Percentiles rank a stretch among this genome's conserved stretches.
Evolutionary conservation across 2,797 vertebrate species (phyloP).

Genomic region (Limnodromus scolopaceus): DNA sequence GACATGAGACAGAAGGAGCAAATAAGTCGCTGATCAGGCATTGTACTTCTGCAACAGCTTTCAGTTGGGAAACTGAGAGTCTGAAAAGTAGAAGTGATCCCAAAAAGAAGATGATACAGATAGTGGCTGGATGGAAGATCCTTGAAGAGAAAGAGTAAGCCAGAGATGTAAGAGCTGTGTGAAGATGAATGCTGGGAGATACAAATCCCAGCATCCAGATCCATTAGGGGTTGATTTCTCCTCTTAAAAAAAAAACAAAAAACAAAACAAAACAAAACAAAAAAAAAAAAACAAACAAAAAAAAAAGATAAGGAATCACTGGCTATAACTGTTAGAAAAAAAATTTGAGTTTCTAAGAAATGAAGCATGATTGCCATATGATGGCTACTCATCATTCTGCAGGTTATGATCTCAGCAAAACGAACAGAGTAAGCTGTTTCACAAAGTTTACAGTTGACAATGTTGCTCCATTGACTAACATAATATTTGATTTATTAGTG

Average conservation of each 20-base stretch:
- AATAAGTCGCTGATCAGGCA: not conserved
- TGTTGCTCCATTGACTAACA: not conserved
- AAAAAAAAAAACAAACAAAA: not conserved
- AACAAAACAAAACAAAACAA: not conserved
- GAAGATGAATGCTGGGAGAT: not conserved
- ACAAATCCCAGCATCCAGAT: not conserved
- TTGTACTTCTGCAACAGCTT: not conserved
- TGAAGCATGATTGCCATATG: not conserved
- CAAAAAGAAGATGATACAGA: not conserved
- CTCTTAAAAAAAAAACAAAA: too few relatives aligned
- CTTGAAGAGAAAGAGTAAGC: not conserved
- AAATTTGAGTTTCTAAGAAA: not conserved
- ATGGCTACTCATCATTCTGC: not conserved
- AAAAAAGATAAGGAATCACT: not conserved
- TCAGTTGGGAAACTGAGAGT: not conserved
- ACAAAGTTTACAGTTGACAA: not conserved
- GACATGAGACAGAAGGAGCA: not conserved
- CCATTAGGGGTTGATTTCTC: not conserved
- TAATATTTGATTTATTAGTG: not conserved
- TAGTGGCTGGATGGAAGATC: not conserved
- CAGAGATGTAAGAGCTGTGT: not conserved
- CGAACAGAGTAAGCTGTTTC: not conserved
- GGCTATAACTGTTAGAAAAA: not conserved
- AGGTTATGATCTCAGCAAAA: not conserved
- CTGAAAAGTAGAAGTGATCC: not conserved